Percentiles rank a stretch among this genome's conserved stretches.
phyloP scores from a whole-genome alignment of 37 sponge, comb jelly and placozoan species.

The Amphimedon queenslandica region DNA sequence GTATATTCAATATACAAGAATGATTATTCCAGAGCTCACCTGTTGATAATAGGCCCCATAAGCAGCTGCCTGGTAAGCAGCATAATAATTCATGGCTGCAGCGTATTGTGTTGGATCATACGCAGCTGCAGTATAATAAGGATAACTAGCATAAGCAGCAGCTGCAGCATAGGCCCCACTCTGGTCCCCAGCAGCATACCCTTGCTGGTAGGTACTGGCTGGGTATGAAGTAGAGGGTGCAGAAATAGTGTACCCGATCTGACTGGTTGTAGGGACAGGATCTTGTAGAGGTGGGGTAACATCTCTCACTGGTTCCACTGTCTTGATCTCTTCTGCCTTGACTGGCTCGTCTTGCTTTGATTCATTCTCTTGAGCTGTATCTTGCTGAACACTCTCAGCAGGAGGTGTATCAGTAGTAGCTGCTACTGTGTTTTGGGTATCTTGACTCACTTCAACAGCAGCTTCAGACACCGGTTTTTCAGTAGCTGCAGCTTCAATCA shows the following conservation, averaged over 20 bases:
- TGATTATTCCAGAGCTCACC: too few relatives aligned
- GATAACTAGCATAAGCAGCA: neutral
- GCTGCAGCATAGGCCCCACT: neutral
- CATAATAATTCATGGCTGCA: slow-evolving; percentile 16
- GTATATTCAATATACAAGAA: too few relatives aligned
- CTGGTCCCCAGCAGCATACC: neutral
- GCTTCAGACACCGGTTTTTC: neutral
- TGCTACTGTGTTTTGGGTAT: neutral
- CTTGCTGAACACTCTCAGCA: neutral
- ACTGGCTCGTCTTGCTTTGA: too few relatives aligned
- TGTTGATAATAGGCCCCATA: slow-evolving; percentile 2
- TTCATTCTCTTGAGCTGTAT: too few relatives aligned
- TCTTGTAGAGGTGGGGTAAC: neutral
- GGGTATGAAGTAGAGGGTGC: neutral
- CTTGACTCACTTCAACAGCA: neutral
- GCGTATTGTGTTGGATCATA: slow-evolving; percentile 4
- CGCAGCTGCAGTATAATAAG: neutral
- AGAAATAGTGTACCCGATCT: neutral
- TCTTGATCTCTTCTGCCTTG: too few relatives aligned
- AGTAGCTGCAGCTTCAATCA: neutral
- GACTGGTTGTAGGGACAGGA: neutral
- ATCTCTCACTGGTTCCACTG: too few relatives aligned
- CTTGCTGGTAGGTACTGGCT: neutral
- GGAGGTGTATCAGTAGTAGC: neutral
- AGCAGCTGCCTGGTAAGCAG: slow-evolving; percentile 3